Evolutionary conservation across 2,888 invertebrate species (phyloP).

Genomic region (Macroteleia sp.): DNA sequence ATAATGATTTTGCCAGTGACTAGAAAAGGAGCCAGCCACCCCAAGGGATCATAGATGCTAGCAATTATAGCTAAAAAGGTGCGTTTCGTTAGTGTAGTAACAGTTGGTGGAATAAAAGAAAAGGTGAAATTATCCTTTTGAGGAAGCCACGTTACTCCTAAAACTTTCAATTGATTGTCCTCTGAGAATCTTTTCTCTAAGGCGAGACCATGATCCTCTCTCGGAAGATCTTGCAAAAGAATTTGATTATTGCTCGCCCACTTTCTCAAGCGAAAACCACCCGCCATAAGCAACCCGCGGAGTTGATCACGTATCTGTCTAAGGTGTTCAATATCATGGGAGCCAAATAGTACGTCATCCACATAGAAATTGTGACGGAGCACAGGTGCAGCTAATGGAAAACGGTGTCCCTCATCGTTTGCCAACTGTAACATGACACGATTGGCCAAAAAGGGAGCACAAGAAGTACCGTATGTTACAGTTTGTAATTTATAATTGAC

Average conservation of each 20-base stretch:
- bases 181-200: neutral
- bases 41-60: neutral
- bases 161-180: neutral
- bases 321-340: too few species aligned
- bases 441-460: too few species aligned
- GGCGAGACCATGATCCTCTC: neutral
- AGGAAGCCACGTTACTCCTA: neutral
- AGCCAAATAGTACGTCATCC: too few species aligned
- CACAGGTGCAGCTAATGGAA: too few species aligned
- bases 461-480: too few species aligned
- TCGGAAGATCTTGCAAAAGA: neutral
- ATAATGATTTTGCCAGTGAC: constrained; percentile 2
- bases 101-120: neutral
- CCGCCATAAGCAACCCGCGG: too few species aligned
- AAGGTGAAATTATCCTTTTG: neutral
- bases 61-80: neutral
- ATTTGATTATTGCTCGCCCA: neutral
- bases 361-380: too few species aligned
- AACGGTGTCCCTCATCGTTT: too few species aligned
- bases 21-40: neutral
- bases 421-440: too few species aligned
- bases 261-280: neutral
- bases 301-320: too few species aligned
- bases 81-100: neutral
- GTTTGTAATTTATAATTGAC: too few species aligned